Conservation (phyloP, 2,888 invertebrate species). For the Acanthoscelides obtectus region DNA sequence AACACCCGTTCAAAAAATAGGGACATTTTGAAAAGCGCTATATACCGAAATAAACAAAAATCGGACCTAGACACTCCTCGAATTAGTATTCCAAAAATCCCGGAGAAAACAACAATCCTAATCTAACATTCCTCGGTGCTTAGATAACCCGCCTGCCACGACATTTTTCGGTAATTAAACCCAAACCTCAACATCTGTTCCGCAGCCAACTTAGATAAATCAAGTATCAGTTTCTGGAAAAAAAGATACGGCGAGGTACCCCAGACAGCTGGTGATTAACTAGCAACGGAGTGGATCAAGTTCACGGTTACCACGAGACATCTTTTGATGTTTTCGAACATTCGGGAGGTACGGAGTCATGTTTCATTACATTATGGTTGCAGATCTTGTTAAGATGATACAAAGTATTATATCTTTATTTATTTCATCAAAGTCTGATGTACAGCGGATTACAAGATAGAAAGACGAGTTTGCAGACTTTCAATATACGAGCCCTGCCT, state of each 20-base stretch:
- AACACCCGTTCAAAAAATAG: too few species aligned
- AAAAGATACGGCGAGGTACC: not conserved
- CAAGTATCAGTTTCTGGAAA: not conserved
- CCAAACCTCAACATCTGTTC: not conserved
- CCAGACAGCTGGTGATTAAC: not conserved
- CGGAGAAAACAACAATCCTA: not conserved
- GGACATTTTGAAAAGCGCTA: too few species aligned
- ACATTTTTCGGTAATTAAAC: not conserved
- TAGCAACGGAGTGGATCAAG: not conserved
- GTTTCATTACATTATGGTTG: not conserved
- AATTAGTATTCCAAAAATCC: not conserved
- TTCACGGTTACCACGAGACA: not conserved
- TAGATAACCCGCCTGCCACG: not conserved
- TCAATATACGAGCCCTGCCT: too few species aligned
- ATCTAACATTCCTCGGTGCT: not conserved
- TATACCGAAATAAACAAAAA: too few species aligned
- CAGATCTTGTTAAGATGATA: too few species aligned
- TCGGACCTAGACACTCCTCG: too few species aligned
- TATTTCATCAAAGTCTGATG: too few species aligned
- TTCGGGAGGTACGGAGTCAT: not conserved
- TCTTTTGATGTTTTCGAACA: not conserved
- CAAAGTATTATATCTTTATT: too few species aligned
- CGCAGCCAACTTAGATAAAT: not conserved
- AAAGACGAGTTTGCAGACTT: too few species aligned
- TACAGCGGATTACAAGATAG: too few species aligned